A percentile compares a stretch with the other conserved stretches of the same genome.
Evolutionary conservation across 2,888 invertebrate genomes (phyloP).

Genomic region (Eumerus sabulonum): DNA sequence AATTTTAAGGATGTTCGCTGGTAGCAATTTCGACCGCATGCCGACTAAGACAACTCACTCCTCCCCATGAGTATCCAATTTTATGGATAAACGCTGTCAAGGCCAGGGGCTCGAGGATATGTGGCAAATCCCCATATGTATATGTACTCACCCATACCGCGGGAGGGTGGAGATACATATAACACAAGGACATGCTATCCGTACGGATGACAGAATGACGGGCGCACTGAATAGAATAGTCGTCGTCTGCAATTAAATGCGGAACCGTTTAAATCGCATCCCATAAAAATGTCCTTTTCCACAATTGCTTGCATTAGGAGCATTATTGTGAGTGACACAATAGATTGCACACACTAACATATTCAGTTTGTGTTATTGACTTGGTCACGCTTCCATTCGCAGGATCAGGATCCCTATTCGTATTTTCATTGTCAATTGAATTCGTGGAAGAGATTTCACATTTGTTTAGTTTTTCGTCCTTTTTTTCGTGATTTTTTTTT

Average conservation of each 20-base stretch:
- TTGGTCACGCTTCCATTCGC: slow-evolving; percentile 61
- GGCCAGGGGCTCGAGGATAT: slow-evolving; percentile 35
- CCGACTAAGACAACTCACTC: slow-evolving; percentile 41
- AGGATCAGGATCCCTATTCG: slow-evolving; percentile 1
- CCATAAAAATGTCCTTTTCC: slow-evolving; percentile 63
- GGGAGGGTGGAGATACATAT: neutral
- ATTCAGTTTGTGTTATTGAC: slow-evolving; percentile 36
- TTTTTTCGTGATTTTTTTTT: too few relatives aligned
- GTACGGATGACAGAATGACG: neutral
- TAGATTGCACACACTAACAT: slow-evolving; percentile 4
- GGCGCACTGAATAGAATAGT: neutral
- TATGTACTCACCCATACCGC: slow-evolving; percentile 9
- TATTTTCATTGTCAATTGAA: slow-evolving; percentile 44
- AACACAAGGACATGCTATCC: neutral
- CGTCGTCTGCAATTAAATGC: slow-evolving; percentile 57
- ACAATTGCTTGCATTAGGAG: slow-evolving; percentile 57
- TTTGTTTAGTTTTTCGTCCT: neutral
- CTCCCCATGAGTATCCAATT: slow-evolving; percentile 32
- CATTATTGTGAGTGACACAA: slow-evolving; percentile 38
- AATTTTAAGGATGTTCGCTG: slow-evolving; percentile 54
- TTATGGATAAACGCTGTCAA: slow-evolving; percentile 26
- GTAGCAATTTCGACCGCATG: slow-evolving; percentile 29
- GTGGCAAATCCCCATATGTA: slow-evolving; percentile 17
- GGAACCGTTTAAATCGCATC: slow-evolving; percentile 53
- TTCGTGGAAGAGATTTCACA: slow-evolving; percentile 37